Conservation (phyloP, 2,797 vertebrate genomes). For the Myotis daubentonii region DNA sequence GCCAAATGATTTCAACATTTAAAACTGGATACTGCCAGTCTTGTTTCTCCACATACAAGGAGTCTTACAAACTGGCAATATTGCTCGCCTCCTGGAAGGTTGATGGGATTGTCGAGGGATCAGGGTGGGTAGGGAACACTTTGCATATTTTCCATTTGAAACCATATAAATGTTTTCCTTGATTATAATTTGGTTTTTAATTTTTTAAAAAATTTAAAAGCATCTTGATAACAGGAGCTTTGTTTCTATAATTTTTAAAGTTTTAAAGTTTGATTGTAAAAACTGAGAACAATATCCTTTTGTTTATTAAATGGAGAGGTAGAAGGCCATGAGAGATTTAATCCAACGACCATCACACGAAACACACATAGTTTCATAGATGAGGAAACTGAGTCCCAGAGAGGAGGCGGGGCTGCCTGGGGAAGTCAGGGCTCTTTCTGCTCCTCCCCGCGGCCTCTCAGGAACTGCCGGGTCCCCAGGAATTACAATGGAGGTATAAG, state of each 20-base stretch:
- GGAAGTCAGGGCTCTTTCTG: too few relatives aligned
- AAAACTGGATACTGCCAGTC: not conserved
- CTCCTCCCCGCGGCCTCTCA: not conserved
- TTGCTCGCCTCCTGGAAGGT: not conserved
- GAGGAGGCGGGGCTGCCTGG: not conserved
- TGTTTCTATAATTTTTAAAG: not conserved
- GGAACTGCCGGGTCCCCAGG: fast-evolving
- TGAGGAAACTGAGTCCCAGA: not conserved
- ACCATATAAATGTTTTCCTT: not conserved
- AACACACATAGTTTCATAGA: not conserved
- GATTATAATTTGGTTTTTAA: not conserved
- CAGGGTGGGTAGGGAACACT: not conserved
- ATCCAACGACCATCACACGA: not conserved
- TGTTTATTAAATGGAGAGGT: not conserved
- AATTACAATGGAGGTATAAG: not conserved
- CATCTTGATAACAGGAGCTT: not conserved
- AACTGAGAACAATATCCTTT: not conserved
- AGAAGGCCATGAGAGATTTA: not conserved
- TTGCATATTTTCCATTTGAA: not conserved
- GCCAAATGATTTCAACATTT: not conserved
- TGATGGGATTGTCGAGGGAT: not conserved
- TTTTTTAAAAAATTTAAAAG: not conserved
- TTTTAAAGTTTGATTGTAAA: slow-evolving; percentile 26
- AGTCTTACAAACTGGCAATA: not conserved
- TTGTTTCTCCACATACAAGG: not conserved